These are phyloP conservation scores for Parapsyche elsis DNA, from an alignment of 1,140 invertebrate species.

Conservation along the genomic window DNA sequence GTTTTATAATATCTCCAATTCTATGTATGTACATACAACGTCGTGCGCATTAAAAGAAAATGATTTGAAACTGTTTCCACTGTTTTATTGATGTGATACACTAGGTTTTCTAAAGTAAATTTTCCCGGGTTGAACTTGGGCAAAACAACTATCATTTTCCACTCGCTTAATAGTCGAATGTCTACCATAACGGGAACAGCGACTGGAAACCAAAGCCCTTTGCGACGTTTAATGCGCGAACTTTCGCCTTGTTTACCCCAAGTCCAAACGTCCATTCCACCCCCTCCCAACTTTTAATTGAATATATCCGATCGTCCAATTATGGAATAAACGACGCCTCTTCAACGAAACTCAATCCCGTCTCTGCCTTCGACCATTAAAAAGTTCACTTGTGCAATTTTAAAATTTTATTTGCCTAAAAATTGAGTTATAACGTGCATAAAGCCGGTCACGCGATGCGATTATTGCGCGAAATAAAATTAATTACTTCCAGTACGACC, in stretches of 20 bases:
- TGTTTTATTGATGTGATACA: too few relatives aligned
- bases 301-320: neutral
- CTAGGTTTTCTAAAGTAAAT: too few relatives aligned
- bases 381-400: neutral
- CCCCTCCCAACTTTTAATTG: constrained; percentile 8
- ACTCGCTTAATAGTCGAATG: too few relatives aligned
- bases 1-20: too few relatives aligned
- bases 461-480: neutral
- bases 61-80: too few relatives aligned
- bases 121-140: too few relatives aligned
- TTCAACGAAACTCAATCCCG: too few relatives aligned
- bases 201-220: neutral
- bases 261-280: neutral
- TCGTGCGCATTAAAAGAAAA: too few relatives aligned
- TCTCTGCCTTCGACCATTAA: too few relatives aligned
- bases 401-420: neutral
- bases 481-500: neutral
- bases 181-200: neutral
- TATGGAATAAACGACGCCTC: neutral
- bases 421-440: constrained; percentile 1
- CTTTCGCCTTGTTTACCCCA: constrained; percentile 2
- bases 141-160: too few relatives aligned
- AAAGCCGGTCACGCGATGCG: neutral
- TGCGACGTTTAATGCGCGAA: neutral
- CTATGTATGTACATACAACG: too few relatives aligned